phyloP scores from a whole-genome alignment of 1,140 invertebrate species.

The Caenorhabditis brenneri region DNA sequence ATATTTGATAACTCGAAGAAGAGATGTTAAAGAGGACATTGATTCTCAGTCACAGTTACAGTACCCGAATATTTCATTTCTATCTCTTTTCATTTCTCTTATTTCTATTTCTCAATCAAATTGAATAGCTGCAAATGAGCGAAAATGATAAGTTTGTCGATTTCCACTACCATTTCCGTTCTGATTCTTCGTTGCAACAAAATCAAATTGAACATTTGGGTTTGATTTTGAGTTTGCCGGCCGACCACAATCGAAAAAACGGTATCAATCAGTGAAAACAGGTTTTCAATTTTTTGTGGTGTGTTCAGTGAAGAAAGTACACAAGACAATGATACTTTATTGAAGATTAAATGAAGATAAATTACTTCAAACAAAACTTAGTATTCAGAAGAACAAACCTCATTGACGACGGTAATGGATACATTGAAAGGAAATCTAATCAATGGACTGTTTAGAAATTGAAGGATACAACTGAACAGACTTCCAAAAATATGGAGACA shows the following conservation, averaged over 20 bases:
- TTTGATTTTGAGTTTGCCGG: neutral
- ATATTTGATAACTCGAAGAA: neutral
- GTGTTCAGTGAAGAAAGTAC: slow-evolving; percentile 8
- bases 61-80: neutral
- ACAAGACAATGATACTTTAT: neutral
- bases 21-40: neutral
- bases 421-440: too few relatives aligned
- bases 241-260: neutral
- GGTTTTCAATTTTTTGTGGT: neutral
- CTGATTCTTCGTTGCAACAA: slow-evolving; percentile 28
- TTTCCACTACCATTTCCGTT: neutral
- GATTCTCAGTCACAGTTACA: neutral
- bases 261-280: neutral
- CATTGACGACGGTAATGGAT: too few relatives aligned
- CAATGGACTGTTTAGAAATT: too few relatives aligned
- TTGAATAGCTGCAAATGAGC: slow-evolving; percentile 4
- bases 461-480: too few relatives aligned
- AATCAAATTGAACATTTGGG: slow-evolving; percentile 35
- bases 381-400: too few relatives aligned
- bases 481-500: too few relatives aligned
- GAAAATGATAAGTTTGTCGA: neutral
- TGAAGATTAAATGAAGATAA: neutral
- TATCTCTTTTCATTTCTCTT: neutral
- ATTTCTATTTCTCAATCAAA: neutral
- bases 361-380: neutral